A percentile compares a stretch with the other conserved stretches of the same genome.
Conservation (phyloP, 1,140 invertebrate genomes). For the Mercenaria mercenaria region DNA sequence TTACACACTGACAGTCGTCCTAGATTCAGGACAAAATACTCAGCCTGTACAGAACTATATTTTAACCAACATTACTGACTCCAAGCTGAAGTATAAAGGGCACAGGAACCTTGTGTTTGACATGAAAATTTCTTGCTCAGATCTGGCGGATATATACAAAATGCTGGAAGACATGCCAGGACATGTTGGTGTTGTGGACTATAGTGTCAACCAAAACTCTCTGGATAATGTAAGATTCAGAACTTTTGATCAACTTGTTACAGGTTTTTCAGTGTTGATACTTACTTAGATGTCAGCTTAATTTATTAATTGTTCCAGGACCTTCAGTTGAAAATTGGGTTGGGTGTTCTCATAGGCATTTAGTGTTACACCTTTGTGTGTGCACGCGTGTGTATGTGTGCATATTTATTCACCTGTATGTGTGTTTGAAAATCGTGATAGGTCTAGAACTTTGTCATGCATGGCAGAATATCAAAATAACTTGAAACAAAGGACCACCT, state of each 20-base stretch:
- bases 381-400: too few relatives aligned
- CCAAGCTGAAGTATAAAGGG: constrained; percentile 89
- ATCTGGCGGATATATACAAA: constrained; percentile 85
- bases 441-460: too few relatives aligned
- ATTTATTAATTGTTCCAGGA: neutral
- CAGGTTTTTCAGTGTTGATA: too few relatives aligned
- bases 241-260: neutral
- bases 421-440: too few relatives aligned
- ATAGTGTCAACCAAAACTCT: constrained; percentile 87
- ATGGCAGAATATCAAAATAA: too few relatives aligned
- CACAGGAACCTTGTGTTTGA: constrained; percentile 88
- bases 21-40: neutral
- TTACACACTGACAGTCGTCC: constrained; percentile 86
- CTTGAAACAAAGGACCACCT: too few relatives aligned
- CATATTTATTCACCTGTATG: too few relatives aligned
- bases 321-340: too few relatives aligned
- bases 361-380: too few relatives aligned
- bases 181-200: constrained; percentile 86
- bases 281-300: too few relatives aligned
- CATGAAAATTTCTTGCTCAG: constrained; percentile 48
- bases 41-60: neutral
- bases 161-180: constrained; percentile 83
- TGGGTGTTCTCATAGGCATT: too few relatives aligned
- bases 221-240: constrained; percentile 86
- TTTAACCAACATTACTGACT: constrained; percentile 74